Base-by-base conservation (phyloP, 2,113 vertebrate species). In the Agapornis roseicollis region DNA sequence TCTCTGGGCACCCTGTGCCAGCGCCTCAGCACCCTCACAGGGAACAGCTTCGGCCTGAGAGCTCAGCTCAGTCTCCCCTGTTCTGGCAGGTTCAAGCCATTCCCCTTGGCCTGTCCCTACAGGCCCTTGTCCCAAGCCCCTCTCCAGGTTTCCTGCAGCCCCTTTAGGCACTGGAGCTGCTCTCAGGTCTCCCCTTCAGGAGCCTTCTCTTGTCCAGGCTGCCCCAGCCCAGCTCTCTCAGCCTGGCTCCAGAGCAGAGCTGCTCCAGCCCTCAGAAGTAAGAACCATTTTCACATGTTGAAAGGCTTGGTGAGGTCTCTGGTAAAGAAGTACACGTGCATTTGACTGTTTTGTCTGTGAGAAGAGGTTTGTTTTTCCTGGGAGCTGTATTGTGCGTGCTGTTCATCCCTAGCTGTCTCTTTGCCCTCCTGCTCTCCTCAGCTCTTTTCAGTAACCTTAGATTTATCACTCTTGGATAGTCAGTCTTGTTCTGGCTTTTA, bases 401-500 rank as follows among this genome's bases (percentile, higher is more conserved):
- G 89, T 93, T 95, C 91, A 83, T 96, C 96, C 76, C 41, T 66
- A 25, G 63, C 85, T 89, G 96, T 93, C 87, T 89, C 86, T 91
- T 68, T 85, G 88, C 83, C 80, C 85, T 23, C 33, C 20, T 58
- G 33, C 33, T 58, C 56, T 96, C 92, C 91, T 96, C 79, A 42
- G 68, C 91, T 90, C 89, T 94, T 93, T 85, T 90, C 86, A 92
- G 93, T 95, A 90, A 90, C 53, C 87, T 89, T 89, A 87, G 96
- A 97, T 97, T 97, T 97, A 97, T 97, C 94, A 1, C 80, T 96
- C 79, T 95, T 97, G 96, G 97, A 95, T 95, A 20, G 2, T 89
- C 87, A 80, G 47, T 42, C 89, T 82, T 63, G 77, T 90, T 97
- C 92, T 94, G 93, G 93, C 92, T 93, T 97, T 97, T 96, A 92